Percentiles rank a stretch among this genome's conserved stretches.
phyloP scores from a whole-genome alignment of 2,113 vertebrate genomes.

The Piaya cayana region DNA sequence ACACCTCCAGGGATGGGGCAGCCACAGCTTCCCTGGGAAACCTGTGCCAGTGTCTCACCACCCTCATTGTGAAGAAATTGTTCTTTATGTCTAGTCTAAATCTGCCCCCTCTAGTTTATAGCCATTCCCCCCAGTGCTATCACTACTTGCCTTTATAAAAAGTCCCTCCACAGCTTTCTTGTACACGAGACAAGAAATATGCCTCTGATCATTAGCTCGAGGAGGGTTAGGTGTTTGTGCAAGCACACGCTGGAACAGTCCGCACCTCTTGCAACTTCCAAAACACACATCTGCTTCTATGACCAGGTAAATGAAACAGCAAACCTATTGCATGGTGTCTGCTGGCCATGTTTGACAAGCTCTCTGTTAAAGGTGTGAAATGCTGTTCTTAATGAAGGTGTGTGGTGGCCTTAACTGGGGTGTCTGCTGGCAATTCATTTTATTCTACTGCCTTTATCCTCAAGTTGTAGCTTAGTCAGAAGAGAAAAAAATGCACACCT shows the following conservation, averaged over 20 bases:
- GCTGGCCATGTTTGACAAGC: accelerated
- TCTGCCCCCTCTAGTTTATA: too few species aligned
- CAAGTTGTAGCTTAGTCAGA: background rate
- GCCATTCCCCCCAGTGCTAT: too few species aligned
- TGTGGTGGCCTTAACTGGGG: background rate
- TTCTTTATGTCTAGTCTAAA: too few species aligned
- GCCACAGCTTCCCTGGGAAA: too few species aligned
- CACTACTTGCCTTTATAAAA: too few species aligned
- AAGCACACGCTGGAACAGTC: background rate
- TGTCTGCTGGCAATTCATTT: background rate
- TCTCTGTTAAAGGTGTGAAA: background rate
- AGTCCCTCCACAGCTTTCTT: too few species aligned
- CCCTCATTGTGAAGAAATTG: too few species aligned
- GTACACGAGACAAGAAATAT: too few species aligned
- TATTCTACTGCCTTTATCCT: background rate
- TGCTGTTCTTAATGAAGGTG: background rate
- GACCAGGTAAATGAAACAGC: background rate
- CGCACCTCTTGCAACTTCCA: background rate
- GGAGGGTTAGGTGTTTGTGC: background rate
- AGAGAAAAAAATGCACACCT: background rate
- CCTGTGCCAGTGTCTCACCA: too few species aligned
- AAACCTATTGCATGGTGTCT: background rate
- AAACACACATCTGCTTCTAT: background rate
- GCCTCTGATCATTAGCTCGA: background rate
- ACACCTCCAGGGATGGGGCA: too few species aligned